A percentile compares a stretch with the other conserved stretches of the same genome.
Conservation (phyloP, 1,140 invertebrate species). For the Gyrodactylus bullatarudis region DNA sequence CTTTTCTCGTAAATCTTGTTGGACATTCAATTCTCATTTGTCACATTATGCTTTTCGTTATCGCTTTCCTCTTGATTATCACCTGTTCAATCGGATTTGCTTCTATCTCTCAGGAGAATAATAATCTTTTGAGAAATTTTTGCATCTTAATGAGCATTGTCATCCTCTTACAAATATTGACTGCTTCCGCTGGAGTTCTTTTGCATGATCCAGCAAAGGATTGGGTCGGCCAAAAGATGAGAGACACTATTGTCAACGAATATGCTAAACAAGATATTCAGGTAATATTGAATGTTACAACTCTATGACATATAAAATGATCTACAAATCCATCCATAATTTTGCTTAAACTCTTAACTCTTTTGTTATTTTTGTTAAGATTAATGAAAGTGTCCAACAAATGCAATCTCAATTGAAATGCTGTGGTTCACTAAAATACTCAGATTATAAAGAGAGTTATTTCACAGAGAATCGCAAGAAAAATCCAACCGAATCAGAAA, state of each 20-base stretch:
- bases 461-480: neutral
- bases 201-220: neutral
- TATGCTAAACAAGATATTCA: neutral
- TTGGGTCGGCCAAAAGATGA: neutral
- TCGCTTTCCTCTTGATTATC: neutral
- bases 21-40: neutral
- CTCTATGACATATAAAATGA: neutral
- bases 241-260: neutral
- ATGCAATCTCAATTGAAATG: neutral
- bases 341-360: neutral
- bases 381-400: neutral
- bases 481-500: neutral
- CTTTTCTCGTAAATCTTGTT: neutral
- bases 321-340: neutral
- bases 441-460: neutral
- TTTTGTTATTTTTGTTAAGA: neutral
- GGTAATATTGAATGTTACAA: neutral
- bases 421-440: neutral
- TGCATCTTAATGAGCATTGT: neutral
- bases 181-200: neutral
- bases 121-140: neutral
- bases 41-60: neutral
- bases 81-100: neutral
- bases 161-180: neutral
- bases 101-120: neutral